Evolutionary conservation across 1,140 invertebrate genomes (phyloP), one percentile per base, ranked within the genome.

Genomic region (Halyomorpha halys): DNA sequence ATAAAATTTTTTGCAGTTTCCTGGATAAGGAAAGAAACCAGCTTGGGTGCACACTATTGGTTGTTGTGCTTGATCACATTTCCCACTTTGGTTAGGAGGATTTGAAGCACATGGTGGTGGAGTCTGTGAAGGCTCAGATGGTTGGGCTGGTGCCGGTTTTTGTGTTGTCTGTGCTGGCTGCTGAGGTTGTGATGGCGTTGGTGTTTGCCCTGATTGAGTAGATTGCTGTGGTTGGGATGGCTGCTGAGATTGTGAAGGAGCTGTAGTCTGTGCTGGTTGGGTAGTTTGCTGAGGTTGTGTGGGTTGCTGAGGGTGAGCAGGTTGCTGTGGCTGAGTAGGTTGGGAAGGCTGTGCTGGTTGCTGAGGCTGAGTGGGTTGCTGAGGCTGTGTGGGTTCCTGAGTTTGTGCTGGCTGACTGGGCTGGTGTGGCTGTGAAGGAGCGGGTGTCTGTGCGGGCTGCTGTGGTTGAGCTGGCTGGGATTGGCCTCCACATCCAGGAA

Each of bases 1-100:
- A 69, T 86, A 87, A 69, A 86, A 87, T 69, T 85, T 84, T 56
- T 78, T 79, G 71, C 87, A 90, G 47, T 82, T 74, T n/a, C 76
- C 74, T 27, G 79, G 79, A 74, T 86, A 73, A 8, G 82, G 80
- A 71, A 81, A 85, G 69, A 81, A 88, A 30, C 86, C 87, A 69
- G 69, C 69, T 65, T 69, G 66, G 19, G 69, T 68, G 60, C 71
- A 72, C 39, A 61, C 67, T 62, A 72, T 71, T 49, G 56, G 59
- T 18, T 61, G 63, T 18, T 54, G 49, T 9, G n/a, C 34, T 18
- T 45, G 62, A 56, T 63, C 13, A 15, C 34, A 34, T 45, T 56
- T 54, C 13, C 5, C 47, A 18, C 16, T 59, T 54, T 21, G 53
- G 6, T 44, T 27, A 18, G 64, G 47, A 8, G 61, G 59, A 66